Evolutionary conservation across 2,113 vertebrate genomes (phyloP).

Genomic region (Salvelinus sp.): DNA sequence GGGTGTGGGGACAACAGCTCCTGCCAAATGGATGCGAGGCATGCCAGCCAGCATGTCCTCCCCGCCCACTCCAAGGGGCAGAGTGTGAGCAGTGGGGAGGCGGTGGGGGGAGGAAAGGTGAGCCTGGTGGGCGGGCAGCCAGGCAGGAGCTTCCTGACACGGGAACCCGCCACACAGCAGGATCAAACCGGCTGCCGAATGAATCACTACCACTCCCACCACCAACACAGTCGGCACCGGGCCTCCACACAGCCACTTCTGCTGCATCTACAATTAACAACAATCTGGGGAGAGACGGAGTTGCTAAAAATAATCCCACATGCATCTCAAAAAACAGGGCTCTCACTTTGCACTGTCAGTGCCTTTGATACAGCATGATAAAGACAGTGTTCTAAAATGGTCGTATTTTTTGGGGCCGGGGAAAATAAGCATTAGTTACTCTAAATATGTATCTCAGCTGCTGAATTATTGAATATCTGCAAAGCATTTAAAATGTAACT

Average conservation of each 20-base stretch:
- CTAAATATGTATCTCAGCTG: slow-evolving; percentile 41
- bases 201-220: slow-evolving; percentile 75
- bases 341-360: slow-evolving; percentile 8
- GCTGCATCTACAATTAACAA: slow-evolving; percentile 61
- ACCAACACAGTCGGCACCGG: slow-evolving; percentile 47
- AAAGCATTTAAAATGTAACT: slow-evolving; percentile 58
- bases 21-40: slow-evolving; percentile 69
- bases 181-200: slow-evolving; percentile 70
- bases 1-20: slow-evolving; percentile 61
- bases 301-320: slow-evolving; percentile 43
- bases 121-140: slow-evolving; percentile 74
- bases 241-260: slow-evolving; percentile 4
- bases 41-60: slow-evolving; percentile 69
- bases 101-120: slow-evolving; percentile 67
- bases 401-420: slow-evolving; percentile 16
- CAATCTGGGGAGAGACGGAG: slow-evolving; percentile 43
- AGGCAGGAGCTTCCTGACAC: slow-evolving; percentile 77
- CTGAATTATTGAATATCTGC: slow-evolving; percentile 50
- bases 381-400: slow-evolving; percentile 9
- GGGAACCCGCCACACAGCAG: slow-evolving; percentile 72
- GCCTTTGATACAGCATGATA: slow-evolving; percentile 14
- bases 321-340: slow-evolving; percentile 19
- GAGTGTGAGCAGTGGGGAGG: slow-evolving; percentile 65
- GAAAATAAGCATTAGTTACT: slow-evolving; percentile 20
- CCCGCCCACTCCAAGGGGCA: slow-evolving; percentile 74